Evolutionary conservation across 2,888 invertebrate genomes (phyloP).

Genomic region (Leucoma salicis): DNA sequence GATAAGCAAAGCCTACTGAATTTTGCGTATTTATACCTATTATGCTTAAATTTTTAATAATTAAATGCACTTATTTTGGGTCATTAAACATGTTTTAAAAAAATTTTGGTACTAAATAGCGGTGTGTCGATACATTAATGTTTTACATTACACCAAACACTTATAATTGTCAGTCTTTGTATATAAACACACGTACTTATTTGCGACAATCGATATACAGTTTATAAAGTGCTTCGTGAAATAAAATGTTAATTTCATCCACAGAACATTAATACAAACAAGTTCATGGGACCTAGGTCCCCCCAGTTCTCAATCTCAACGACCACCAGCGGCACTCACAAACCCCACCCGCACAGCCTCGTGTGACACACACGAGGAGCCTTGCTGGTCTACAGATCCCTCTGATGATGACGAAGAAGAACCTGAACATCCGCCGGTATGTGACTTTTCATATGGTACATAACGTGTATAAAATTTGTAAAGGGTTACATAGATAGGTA

Average conservation of each 20-base stretch:
- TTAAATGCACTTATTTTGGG: too few relatives aligned
- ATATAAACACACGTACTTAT: neutral
- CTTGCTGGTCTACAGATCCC: slow-evolving; percentile 95
- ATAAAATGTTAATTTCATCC: too few relatives aligned
- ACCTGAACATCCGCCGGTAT: slow-evolving; percentile 82
- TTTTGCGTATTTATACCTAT: too few relatives aligned
- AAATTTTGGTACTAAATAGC: too few relatives aligned
- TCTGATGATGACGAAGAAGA: slow-evolving; percentile 96
- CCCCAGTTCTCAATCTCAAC: slow-evolving; percentile 48
- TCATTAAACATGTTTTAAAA: too few relatives aligned
- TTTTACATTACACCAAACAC: neutral
- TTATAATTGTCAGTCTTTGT: too few relatives aligned
- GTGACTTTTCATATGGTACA: slow-evolving; percentile 18
- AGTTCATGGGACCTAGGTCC: slow-evolving; percentile 86
- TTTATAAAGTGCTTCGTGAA: too few relatives aligned
- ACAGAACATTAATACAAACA: slow-evolving; percentile 88
- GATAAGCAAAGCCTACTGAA: too few relatives aligned
- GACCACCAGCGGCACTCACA: slow-evolving; percentile 40
- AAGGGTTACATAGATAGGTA: neutral
- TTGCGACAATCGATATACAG: too few relatives aligned
- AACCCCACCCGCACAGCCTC: slow-evolving; percentile 57
- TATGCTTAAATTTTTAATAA: too few relatives aligned
- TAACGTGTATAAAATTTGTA: neutral
- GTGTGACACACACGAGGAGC: slow-evolving; percentile 84
- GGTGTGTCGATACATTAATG: neutral